Base-by-base conservation (phyloP, 2,797 vertebrate genomes). In the Neomorphus geoffroyi region DNA sequence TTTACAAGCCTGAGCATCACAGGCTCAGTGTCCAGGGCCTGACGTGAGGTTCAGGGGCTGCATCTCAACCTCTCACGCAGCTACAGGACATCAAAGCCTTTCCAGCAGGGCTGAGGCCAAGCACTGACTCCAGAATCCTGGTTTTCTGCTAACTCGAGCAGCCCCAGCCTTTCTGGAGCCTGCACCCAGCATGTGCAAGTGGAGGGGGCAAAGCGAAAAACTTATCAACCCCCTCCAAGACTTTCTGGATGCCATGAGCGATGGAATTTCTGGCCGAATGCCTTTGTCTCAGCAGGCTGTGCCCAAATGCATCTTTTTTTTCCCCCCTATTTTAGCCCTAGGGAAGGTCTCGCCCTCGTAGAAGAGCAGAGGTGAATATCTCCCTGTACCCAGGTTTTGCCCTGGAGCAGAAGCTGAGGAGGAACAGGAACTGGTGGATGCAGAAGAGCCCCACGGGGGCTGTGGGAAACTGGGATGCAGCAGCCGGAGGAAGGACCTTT, bases 401-500 rank as follows among this genome's bases (percentile, higher is more conserved):
- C 10, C 70, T 41, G 33, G 84, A 74, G 66, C 66, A 67, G 61
- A 58, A 66, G 74, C 82, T 64, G 46, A 46, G 46, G 46, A 18
- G 9, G 48, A 77, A n/a, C 0, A 1, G 54, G 73, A 80, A 23
- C 9, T 9, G 12, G 64, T 8, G 61, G 61, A 39, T 53, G 39
- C 10, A 10, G 45, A 33, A 71, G 35, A 45, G 13, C 57, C 74
- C 43, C 0, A 2, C 0, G 3, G 87, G 51, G 28, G 50, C 78
- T 4, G 65, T 4, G 6, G 86, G 66, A 86, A 94, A 84, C 23
- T 0, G 9, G 66, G 69, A 80, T 75, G 70, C 0, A 3, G 11
- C 60, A 90, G 83, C 83, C 39, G 43, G 57, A 79, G 46, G 43
- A 96, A 92, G 87, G 61, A 90, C 89, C 86, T 95, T 96, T 88